Conservation (phyloP, 64 coral and sea anemone species). For the Actinia equina region DNA sequence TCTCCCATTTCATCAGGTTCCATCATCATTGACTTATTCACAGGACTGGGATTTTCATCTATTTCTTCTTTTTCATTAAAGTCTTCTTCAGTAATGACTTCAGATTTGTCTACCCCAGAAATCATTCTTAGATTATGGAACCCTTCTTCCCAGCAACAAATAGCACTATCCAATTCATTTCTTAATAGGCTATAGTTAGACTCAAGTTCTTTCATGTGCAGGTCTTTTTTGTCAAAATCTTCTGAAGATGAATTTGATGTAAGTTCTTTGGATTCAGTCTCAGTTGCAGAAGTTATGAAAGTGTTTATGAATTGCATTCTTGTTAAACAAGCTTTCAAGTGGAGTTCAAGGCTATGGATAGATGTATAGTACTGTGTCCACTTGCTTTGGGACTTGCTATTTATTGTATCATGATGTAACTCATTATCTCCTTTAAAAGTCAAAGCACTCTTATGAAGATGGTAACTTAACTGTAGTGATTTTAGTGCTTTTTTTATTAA, state of each 20-base stretch:
- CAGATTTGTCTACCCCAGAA: not conserved
- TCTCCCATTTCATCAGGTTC: slow-evolving; percentile 30
- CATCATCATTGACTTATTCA: not conserved
- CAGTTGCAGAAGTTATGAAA: slow-evolving; percentile 16
- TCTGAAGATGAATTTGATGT: not conserved
- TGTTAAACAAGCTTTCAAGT: slow-evolving; percentile 51
- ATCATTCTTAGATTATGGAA: slow-evolving; percentile 21
- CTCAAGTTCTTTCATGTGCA: slow-evolving; percentile 14
- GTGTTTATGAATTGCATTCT: slow-evolving; percentile 37
- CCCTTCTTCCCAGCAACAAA: slow-evolving; percentile 83
- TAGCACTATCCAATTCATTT: slow-evolving; percentile 65
- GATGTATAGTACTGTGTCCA: slow-evolving; percentile 44
- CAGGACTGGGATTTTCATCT: not conserved
- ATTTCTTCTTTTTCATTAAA: not conserved
- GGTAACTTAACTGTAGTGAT: slow-evolving; percentile 63
- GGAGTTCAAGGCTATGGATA: slow-evolving; percentile 77
- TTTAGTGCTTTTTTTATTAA: not conserved
- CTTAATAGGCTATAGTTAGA: slow-evolving; percentile 41
- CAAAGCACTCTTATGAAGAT: slow-evolving; percentile 56
- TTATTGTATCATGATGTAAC: not conserved
- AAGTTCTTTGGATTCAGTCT: slow-evolving; percentile 4
- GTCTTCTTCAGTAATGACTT: not conserved
- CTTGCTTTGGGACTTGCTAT: not conserved
- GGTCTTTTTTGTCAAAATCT: not conserved
- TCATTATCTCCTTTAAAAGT: slow-evolving; percentile 17